phyloP scores from a whole-genome alignment of 2,888 invertebrate species.

The Ethmia dodecea region DNA sequence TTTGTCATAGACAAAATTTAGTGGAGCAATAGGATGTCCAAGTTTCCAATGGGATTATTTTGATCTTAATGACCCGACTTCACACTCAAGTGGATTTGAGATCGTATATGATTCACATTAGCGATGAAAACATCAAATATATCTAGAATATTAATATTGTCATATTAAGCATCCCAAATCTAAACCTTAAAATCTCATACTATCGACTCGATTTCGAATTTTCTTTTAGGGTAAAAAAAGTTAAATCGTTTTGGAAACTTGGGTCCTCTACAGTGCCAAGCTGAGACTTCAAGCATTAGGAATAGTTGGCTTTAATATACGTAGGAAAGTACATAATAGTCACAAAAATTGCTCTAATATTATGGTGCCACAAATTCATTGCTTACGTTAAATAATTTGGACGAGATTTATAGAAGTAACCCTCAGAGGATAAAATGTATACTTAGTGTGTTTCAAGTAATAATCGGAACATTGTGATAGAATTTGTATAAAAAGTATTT shows the following conservation, averaged over 20 bases:
- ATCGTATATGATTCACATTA: too few relatives aligned
- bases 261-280: slow-evolving; percentile 44
- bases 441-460: slow-evolving; percentile 40
- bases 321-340: slow-evolving; percentile 15
- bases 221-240: slow-evolving; percentile 17
- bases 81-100: too few relatives aligned
- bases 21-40: slow-evolving; percentile 16
- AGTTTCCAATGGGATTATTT: too few relatives aligned
- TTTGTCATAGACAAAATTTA: slow-evolving; percentile 23
- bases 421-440: slow-evolving; percentile 51
- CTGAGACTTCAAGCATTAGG: slow-evolving; percentile 11
- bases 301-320: not conserved
- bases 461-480: slow-evolving; percentile 50
- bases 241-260: not conserved
- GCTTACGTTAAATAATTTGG: slow-evolving; percentile 27
- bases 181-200: too few relatives aligned
- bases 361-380: slow-evolving; percentile 37
- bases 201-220: too few relatives aligned
- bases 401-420: slow-evolving; percentile 35
- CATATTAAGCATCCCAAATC: too few relatives aligned
- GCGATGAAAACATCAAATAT: too few relatives aligned
- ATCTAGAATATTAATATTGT: too few relatives aligned
- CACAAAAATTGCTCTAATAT: slow-evolving; percentile 41
- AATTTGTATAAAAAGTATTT: slow-evolving; percentile 45
- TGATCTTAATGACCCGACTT: too few relatives aligned